Conservation (phyloP, 2,888 invertebrate species). For the Mycalesis mineus region DNA sequence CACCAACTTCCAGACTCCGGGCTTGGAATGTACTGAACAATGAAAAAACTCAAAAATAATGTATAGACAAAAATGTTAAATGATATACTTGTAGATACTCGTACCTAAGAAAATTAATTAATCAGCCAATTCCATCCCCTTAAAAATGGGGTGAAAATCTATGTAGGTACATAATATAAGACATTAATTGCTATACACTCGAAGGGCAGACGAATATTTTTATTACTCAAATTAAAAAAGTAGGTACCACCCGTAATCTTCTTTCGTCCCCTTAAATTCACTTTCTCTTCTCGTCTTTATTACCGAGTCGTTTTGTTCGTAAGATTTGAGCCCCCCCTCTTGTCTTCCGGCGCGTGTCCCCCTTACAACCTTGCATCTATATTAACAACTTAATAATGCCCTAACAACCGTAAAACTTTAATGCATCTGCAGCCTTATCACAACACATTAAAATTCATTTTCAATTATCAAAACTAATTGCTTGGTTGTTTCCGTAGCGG, state of each 20-base stretch:
- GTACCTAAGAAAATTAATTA: neutral
- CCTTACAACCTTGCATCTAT: constrained; percentile 58
- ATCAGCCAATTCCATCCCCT: constrained; percentile 2
- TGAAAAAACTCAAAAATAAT: too few species aligned
- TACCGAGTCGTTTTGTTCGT: constrained; percentile 77
- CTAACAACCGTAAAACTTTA: constrained; percentile 53
- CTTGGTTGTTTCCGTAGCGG: constrained; percentile 22
- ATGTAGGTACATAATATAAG: constrained; percentile 20
- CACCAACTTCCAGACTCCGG: too few species aligned
- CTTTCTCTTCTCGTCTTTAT: constrained; percentile 81
- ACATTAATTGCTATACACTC: constrained; percentile 33
- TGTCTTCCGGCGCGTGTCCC: constrained; percentile 69
- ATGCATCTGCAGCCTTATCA: constrained; percentile 57
- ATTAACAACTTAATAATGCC: constrained; percentile 49
- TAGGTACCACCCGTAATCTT: constrained; percentile 64
- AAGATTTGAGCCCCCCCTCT: constrained; percentile 77
- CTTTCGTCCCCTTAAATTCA: constrained; percentile 80
- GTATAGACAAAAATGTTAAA: too few species aligned
- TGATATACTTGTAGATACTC: too few species aligned
- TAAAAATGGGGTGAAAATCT: constrained; percentile 14
- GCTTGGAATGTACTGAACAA: too few species aligned
- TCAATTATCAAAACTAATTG: constrained; percentile 43
- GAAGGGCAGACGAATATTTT: constrained; percentile 46
- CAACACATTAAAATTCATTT: constrained; percentile 58
- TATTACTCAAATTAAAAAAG: constrained; percentile 75